Evolutionary conservation across 2,113 vertebrate species (phyloP), one percentile per base, ranked within the genome.

Genomic region (Ailuropoda melanoleuca): DNA sequence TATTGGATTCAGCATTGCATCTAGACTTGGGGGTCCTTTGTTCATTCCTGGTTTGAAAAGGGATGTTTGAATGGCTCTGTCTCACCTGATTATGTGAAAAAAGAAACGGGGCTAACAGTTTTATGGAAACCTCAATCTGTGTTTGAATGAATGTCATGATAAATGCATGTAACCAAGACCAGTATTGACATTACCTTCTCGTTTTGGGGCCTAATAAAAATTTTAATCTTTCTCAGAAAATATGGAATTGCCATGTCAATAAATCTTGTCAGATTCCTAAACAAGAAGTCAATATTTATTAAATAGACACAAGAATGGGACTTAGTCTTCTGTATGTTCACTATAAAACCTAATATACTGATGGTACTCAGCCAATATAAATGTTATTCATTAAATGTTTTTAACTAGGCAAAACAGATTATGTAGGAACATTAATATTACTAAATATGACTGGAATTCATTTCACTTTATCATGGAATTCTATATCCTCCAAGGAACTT

Each of bases 191-290:
- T 64, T 89, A 86, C 58, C 29, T 95, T 95, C 64, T 97, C 84
- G 37, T 95, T 96, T 96, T 3, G 93, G 84, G 77, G 26, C 53
- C 48, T 93, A 97, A 98, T 95, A 93, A 85, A 93, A 97, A 78
- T 96, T 95, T 85, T 93, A 96, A 84, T 98, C 58, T 34, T 95
- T 97, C 85, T 96, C 93, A 97, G 93, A 97, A 97, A 95, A 96
- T 93, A 86, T 82, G 50, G 66, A 97, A 95, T 94, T 95, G 81
- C 23, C 77, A 93, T 86, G 77, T 77, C 93, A 95, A 96, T 98
- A 97, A 97, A 98, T 98, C 97, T 98, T 97, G 85, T 88, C 66
- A 92, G 86, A 97, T 91, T 43, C 46, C 64, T 97, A 97, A 98
- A 78, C 24, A 97, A 94, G 50, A 97, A 96, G 46, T 96, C 95